These are phyloP conservation scores for Drosophila auraria DNA, from an alignment of 1,140 invertebrate genomes.

Conservation along the genomic window DNA sequence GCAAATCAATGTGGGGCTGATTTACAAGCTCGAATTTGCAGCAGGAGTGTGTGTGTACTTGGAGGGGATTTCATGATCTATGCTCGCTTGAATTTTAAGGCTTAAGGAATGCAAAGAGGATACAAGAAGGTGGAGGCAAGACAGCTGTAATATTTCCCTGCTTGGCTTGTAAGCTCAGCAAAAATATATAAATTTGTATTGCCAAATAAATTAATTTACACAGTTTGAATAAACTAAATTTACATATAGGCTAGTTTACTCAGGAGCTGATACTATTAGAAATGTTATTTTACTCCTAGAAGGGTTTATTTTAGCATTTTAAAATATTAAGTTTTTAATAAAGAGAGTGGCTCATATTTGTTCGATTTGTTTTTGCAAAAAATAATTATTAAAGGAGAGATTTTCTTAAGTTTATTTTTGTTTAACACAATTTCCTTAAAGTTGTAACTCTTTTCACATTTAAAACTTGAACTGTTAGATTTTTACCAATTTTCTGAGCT, in stretches of 20 bases:
- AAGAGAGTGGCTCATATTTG: too few relatives aligned
- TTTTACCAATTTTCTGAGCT: background rate
- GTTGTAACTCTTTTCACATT: background rate
- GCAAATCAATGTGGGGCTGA: conserved; percentile 47
- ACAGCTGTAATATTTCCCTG: background rate
- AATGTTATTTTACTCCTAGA: background rate
- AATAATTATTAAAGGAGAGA: too few relatives aligned
- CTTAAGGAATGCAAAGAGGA: background rate
- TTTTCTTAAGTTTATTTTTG: background rate
- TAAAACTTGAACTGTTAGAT: background rate
- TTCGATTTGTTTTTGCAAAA: background rate
- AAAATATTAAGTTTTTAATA: too few relatives aligned
- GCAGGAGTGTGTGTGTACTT: background rate
- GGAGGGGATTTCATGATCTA: conserved; percentile 6
- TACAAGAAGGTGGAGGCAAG: background rate
- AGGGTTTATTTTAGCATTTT: too few relatives aligned
- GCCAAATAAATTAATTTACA: background rate
- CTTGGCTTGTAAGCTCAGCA: background rate
- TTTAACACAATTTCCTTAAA: background rate
- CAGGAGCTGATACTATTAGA: background rate
- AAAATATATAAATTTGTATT: background rate
- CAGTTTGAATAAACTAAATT: background rate
- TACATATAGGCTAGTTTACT: background rate
- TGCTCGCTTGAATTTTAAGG: conserved; percentile 3
- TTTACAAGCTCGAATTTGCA: conserved; percentile 15